Percentiles rank a stretch among this genome's conserved stretches.
phyloP scores from a whole-genome alignment of 1,140 invertebrate genomes.

The Cherax quadricarinatus region DNA sequence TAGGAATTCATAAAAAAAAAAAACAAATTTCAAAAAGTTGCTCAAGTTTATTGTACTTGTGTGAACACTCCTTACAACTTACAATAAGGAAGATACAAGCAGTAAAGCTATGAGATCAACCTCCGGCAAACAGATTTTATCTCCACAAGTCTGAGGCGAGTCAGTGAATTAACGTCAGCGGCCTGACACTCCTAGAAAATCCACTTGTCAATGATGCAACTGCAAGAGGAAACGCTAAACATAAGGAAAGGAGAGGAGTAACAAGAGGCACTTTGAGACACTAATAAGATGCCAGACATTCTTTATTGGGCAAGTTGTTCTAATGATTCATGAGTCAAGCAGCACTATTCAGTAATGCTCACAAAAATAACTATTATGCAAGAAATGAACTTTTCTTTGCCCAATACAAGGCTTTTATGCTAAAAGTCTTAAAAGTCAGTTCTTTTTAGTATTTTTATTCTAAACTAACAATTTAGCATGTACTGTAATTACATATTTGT shows the following conservation, averaged over 20 bases:
- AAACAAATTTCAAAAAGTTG: constrained; percentile 56
- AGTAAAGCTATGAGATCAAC: constrained; percentile 71
- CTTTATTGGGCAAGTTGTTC: too few species aligned
- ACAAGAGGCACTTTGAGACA: constrained; percentile 54
- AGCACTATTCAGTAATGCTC: too few species aligned
- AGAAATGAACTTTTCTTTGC: too few species aligned
- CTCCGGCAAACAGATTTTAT: constrained; percentile 66
- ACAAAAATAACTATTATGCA: too few species aligned
- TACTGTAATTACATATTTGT: too few species aligned
- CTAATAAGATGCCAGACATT: neutral
- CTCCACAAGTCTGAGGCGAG: constrained; percentile 64
- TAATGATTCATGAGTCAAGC: too few species aligned
- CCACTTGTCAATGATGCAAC: constrained; percentile 43
- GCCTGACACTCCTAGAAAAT: constrained; percentile 58
- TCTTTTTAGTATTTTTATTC: too few species aligned
- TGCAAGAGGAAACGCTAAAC: constrained; percentile 45
- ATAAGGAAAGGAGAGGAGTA: constrained; percentile 40
- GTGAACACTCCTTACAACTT: constrained; percentile 70
- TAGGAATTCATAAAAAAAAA: constrained; percentile 6
- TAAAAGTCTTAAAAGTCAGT: too few species aligned
- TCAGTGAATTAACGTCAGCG: constrained; percentile 67
- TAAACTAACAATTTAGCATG: too few species aligned
- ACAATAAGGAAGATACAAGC: constrained; percentile 70
- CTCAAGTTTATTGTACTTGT: constrained; percentile 69
- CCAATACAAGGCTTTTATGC: too few species aligned